phyloP scores from a whole-genome alignment of 2,797 vertebrate species.

The Pangasius larnaudii region DNA sequence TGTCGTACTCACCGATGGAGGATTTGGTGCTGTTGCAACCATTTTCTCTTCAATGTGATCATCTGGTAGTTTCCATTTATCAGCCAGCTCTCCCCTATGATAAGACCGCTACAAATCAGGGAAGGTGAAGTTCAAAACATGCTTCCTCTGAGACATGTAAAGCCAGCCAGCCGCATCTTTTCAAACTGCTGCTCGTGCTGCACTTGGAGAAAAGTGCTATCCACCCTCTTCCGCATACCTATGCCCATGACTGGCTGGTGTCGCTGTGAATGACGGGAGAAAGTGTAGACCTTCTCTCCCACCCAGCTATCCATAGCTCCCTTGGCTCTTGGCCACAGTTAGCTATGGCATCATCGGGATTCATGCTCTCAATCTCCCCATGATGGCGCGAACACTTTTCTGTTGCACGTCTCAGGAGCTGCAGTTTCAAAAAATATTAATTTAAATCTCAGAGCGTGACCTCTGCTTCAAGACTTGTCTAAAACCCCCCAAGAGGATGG shows the following conservation, averaged over 20 bases:
- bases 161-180: background rate
- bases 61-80: background rate
- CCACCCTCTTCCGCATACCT: background rate
- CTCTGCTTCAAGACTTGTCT: background rate
- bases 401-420: background rate
- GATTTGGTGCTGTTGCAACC: background rate
- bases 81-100: background rate
- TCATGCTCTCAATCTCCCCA: background rate
- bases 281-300: background rate
- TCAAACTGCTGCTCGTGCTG: background rate
- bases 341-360: background rate
- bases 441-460: background rate
- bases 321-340: background rate
- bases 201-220: background rate
- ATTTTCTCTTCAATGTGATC: background rate
- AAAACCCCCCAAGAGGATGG: background rate
- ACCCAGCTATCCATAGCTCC: background rate
- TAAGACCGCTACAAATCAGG: background rate
- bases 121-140: background rate
- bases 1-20: no score
- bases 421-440: background rate
- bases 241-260: background rate
- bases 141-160: background rate
- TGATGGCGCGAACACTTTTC: background rate
- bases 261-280: background rate